Base-by-base conservation (phyloP, 2,797 vertebrate species). In the Taeniopygia guttata region DNA sequence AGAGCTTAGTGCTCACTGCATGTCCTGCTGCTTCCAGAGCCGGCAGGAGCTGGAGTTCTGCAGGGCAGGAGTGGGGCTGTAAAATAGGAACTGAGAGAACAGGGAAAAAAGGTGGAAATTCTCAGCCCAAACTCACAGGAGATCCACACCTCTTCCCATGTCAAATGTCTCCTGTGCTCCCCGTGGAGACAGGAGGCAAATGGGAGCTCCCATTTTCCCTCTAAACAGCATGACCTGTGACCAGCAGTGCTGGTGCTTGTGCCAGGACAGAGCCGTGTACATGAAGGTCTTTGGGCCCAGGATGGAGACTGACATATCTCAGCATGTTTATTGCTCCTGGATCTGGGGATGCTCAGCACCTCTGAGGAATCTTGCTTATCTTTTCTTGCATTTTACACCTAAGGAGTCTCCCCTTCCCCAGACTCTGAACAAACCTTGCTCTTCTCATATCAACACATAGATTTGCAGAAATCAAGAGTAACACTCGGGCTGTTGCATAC, bases 291-390 rank as follows among this genome's bases (percentile, higher is more conserved):
- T 55, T 27, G 60, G n/a, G 66, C 48, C 12, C 69, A 54, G 48
- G 11, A 20, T 48, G 29, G 49, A 76, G n/a, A 30, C 10, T 89
- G n/a, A 51, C 2, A 1, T 32, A 30, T 14, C 34, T 43, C 48
- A 51, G 16, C 4, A 30, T 26, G 13, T 74, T 80, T 55, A 32
- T 32, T 14, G 22, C 40, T 40, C 1, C 25, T 93, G 72, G 7
- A 74, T n/a, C 4, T 40, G 45, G n/a, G 30, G 8, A 4, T 87
- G 22, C 16, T 45, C 48, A 69, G 52, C 60, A 59, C 5, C 17
- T 70, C 36, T 0, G 0, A n/a, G 17, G 42, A 83, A 42, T 46
- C 29, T 17, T 10, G 1, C 15, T 89, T 70, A 30, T 36, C 10
- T 25, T 63, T 45, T n/a, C 38, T 49, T 56, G 36, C 2, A 9